Evolutionary conservation across 2,113 vertebrate species (phyloP), one percentile per base, ranked within the genome.

Genomic region (Dromiciops gliroides): DNA sequence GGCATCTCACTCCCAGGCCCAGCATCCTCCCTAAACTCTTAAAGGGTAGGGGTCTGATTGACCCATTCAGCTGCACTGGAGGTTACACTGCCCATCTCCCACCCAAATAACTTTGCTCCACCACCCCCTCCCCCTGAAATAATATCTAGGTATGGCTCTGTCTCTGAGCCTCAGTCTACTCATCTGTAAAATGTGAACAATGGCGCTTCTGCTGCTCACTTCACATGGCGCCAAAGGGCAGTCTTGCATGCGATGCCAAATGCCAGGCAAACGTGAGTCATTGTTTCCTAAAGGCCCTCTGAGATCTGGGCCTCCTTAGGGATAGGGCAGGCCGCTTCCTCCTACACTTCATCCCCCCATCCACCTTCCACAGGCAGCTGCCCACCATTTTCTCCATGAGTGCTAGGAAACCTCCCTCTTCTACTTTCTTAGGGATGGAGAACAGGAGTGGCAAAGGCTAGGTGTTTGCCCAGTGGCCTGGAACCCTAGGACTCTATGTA

Each of bases 281-380:
- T n/a, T n/a, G 16, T 75, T 75, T 16, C 37, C 16, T 75, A 75
- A 75, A 44, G 67, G 22, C 22, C n/a, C 14, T 60, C 31, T 60
- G 28, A 60, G 56, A 75, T 75, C 22, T 83, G n/a, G 16, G n/a
- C 14, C 28, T 83, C 6, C 67, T 44, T 23, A 83, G 67, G 67
- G n/a, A 22, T n/a, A 83, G n/a, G 16, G 37, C 7, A 0, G 47
- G 11, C 19, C 0, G 26, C 47, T 37, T 3, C 89, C 83, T 0
- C 5, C 0, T 26, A 31, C 1, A 0, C 24, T 75, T 75, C 6
- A 67, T 31, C 28, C 60, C 60, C 19, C 16, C 67, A n/a, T 75
- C 37, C 5, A 67, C 60, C 31, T 67, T 67, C 60, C 60, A 67
- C 9, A 37, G 60, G 12, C 47, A 89, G 47, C 22, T 5, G 1